Percentiles rank a stretch among this genome's conserved stretches.
Conservation (phyloP, 1,140 invertebrate genomes). For the Rhynchophorus ferrugineus region DNA sequence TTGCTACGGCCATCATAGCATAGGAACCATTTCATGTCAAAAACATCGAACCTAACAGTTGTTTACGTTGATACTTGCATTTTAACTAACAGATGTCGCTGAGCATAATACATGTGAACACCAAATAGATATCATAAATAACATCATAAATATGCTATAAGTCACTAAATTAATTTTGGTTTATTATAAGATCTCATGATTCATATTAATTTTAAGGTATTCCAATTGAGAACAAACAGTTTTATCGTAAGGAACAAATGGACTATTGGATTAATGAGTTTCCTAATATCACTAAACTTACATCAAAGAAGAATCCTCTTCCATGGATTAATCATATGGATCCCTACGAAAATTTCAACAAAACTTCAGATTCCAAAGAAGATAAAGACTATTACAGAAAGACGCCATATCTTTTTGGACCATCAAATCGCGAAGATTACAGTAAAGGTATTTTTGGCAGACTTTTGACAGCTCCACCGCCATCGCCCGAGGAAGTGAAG, state of each 20-base stretch:
- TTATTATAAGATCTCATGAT: too few relatives aligned
- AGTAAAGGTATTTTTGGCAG: background rate
- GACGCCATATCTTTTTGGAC: background rate
- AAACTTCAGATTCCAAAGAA: slow-evolving; percentile 1
- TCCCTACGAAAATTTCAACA: background rate
- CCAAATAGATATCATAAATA: too few relatives aligned
- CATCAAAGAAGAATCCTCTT: slow-evolving; percentile 11
- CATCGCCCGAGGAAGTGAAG: slow-evolving; percentile 28
- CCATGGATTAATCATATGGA: background rate
- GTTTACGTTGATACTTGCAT: too few relatives aligned
- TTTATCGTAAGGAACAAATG: slow-evolving; percentile 57
- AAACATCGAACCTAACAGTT: too few relatives aligned
- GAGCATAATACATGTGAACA: too few relatives aligned
- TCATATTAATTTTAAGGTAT: slow-evolving; percentile 50
- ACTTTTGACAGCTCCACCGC: background rate
- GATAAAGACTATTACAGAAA: background rate
- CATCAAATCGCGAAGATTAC: background rate
- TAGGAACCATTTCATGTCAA: too few relatives aligned
- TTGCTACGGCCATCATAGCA: too few relatives aligned
- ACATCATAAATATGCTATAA: too few relatives aligned
- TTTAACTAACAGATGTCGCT: too few relatives aligned
- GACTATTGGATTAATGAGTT: slow-evolving; percentile 66
- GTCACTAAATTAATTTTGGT: too few relatives aligned
- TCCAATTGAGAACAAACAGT: slow-evolving; percentile 52
- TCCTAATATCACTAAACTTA: slow-evolving; percentile 48